Evolutionary conservation across 1,140 invertebrate species (phyloP).

Genomic region (Cotesia glomerata): DNA sequence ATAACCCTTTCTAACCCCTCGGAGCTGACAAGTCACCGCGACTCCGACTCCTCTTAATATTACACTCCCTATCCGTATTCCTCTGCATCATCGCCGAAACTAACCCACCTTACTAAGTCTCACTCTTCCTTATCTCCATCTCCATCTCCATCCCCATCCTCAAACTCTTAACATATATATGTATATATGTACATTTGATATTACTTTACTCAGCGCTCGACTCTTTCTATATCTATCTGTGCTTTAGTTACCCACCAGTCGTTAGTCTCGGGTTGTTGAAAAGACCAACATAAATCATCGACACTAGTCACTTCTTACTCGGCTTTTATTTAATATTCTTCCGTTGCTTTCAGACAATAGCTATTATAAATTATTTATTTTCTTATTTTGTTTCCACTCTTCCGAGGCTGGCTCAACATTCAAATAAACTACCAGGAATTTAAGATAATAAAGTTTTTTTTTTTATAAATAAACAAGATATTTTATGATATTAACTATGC

Average conservation of each 20-base stretch:
- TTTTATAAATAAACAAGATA: too few relatives aligned
- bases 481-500: too few relatives aligned
- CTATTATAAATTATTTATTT: not conserved
- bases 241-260: not conserved
- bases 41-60: not conserved
- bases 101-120: too few relatives aligned
- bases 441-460: too few relatives aligned
- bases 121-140: too few relatives aligned
- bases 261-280: slow-evolving; percentile 20
- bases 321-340: not conserved
- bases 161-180: too few relatives aligned
- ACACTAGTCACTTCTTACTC: slow-evolving; percentile 1
- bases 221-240: not conserved
- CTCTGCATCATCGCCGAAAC: too few relatives aligned
- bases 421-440: too few relatives aligned
- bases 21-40: not conserved
- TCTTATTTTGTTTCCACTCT: not conserved
- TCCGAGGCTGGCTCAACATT: too few relatives aligned
- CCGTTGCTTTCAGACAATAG: not conserved
- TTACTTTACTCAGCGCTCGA: too few relatives aligned
- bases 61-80: not conserved
- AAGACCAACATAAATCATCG: slow-evolving; percentile 17
- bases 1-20: not conserved
- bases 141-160: too few relatives aligned
- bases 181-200: too few relatives aligned